phyloP scores from a whole-genome alignment of 2,888 invertebrate species.

The Meloe dianella region DNA sequence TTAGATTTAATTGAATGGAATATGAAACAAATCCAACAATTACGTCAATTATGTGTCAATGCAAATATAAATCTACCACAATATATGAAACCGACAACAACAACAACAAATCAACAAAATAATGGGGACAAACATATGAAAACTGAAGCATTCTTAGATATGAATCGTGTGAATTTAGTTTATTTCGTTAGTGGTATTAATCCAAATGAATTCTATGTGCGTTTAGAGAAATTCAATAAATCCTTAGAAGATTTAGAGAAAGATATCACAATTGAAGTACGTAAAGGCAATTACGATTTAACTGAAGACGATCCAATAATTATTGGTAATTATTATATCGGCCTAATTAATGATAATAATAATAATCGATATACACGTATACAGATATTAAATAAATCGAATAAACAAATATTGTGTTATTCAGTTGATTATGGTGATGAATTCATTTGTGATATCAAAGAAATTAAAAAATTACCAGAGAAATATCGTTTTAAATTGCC shows the following conservation, averaged over 20 bases:
- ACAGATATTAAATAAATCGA: slow-evolving; percentile 56
- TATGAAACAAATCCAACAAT: slow-evolving; percentile 60
- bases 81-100: slow-evolving; percentile 47
- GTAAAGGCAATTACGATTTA: slow-evolving; percentile 29
- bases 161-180: slow-evolving; percentile 55
- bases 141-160: slow-evolving; percentile 62
- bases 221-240: slow-evolving; percentile 59
- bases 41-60: slow-evolving; percentile 61
- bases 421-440: slow-evolving; percentile 71
- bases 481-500: slow-evolving; percentile 64
- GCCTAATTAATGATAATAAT: slow-evolving; percentile 47
- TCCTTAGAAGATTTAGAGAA: slow-evolving; percentile 53
- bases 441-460: slow-evolving; percentile 55
- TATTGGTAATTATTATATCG: slow-evolving; percentile 61
- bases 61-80: slow-evolving; percentile 51
- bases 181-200: slow-evolving; percentile 53
- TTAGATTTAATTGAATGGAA: slow-evolving; percentile 59
- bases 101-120: slow-evolving; percentile 43
- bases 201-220: slow-evolving; percentile 63
- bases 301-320: slow-evolving; percentile 35
- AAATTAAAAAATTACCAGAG: slow-evolving; percentile 62
- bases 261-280: slow-evolving; percentile 52
- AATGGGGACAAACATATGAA: not conserved
- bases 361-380: slow-evolving; percentile 57
- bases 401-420: slow-evolving; percentile 62